Percentiles rank a stretch among this genome's conserved stretches.
Conservation (phyloP, 2,888 invertebrate genomes). For the Myopa tessellatipennis region DNA sequence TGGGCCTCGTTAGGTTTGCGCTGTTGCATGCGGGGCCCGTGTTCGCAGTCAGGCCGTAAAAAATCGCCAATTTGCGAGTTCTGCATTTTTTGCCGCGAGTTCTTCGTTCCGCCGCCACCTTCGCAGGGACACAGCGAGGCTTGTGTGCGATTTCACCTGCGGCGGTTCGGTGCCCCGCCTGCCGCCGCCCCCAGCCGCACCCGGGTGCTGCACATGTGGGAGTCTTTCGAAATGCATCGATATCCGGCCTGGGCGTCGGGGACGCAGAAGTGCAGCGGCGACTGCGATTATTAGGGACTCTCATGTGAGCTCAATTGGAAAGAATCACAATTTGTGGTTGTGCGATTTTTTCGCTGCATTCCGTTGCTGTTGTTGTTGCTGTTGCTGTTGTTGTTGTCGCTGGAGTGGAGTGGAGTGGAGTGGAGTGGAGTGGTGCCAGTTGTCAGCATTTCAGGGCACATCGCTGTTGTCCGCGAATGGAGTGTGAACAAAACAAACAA, state of each 20-base stretch:
- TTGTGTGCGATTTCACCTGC: conserved; percentile 6
- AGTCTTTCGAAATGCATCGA: conserved; percentile 21
- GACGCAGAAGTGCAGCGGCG: neutral
- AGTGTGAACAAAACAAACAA: conserved; percentile 19
- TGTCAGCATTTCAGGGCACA: conserved; percentile 48
- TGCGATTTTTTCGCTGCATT: conserved; percentile 22
- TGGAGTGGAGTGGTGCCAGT: conserved; percentile 51
- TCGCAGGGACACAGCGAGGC: neutral
- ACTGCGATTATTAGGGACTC: conserved; percentile 10
- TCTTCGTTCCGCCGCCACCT: neutral
- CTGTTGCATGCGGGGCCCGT: neutral
- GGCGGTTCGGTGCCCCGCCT: neutral
- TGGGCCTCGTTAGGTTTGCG: neutral
- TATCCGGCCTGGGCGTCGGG: neutral
- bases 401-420: neutral
- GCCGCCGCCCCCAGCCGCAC: neutral
- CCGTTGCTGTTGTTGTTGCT: neutral
- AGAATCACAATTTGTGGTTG: conserved; percentile 7
- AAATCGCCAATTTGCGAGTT: neutral
- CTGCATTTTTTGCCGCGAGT: conserved; percentile 6
- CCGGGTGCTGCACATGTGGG: neutral
- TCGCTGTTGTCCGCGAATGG: conserved; percentile 52
- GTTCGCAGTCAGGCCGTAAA: neutral
- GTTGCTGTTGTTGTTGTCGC: conserved; percentile 28
- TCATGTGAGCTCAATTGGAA: neutral